Evolutionary conservation across 2,888 invertebrate genomes (phyloP).

Genomic region (Melanophora roralis): DNA sequence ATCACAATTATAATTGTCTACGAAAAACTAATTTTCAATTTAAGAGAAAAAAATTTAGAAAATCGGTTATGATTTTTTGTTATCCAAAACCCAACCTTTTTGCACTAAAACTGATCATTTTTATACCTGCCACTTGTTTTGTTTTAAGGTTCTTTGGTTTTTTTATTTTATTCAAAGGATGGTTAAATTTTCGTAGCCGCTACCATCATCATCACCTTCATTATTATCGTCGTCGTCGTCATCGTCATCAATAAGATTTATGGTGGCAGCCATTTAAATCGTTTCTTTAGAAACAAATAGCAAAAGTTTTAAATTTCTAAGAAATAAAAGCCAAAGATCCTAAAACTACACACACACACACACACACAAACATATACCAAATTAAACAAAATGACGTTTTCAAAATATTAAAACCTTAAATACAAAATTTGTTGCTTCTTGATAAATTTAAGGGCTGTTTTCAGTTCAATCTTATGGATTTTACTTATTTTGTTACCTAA

Average conservation of each 20-base stretch:
- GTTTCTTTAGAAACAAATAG: conserved; percentile 23
- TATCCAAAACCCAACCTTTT: conserved; percentile 29
- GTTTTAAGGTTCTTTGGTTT: background rate
- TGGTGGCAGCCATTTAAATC: conserved; percentile 52
- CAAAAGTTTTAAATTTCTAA: conserved; percentile 77
- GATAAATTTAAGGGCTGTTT: conserved; percentile 48
- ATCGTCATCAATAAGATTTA: conserved; percentile 55
- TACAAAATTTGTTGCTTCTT: conserved; percentile 31
- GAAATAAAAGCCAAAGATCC: conserved; percentile 73
- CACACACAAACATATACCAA: background rate
- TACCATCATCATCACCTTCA: background rate
- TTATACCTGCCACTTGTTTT: conserved; percentile 31
- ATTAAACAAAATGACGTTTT: conserved; percentile 62
- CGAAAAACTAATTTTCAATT: conserved; percentile 14
- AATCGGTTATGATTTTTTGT: conserved; percentile 8
- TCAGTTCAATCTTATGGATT: background rate
- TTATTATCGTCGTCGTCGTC: background rate
- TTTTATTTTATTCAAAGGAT: conserved; percentile 1
- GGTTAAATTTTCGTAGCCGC: background rate
- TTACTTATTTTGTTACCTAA: conserved; percentile 38
- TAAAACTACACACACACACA: conserved; percentile 5
- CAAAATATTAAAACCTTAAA: conserved; percentile 27
- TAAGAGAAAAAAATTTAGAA: no score
- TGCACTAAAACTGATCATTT: conserved; percentile 40
- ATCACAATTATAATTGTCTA: conserved; percentile 20